Percentiles rank a stretch among this genome's conserved stretches.
These are phyloP conservation scores for Cotesia typhae DNA, from an alignment of 1,140 invertebrate genomes.

Conservation along the genomic window DNA sequence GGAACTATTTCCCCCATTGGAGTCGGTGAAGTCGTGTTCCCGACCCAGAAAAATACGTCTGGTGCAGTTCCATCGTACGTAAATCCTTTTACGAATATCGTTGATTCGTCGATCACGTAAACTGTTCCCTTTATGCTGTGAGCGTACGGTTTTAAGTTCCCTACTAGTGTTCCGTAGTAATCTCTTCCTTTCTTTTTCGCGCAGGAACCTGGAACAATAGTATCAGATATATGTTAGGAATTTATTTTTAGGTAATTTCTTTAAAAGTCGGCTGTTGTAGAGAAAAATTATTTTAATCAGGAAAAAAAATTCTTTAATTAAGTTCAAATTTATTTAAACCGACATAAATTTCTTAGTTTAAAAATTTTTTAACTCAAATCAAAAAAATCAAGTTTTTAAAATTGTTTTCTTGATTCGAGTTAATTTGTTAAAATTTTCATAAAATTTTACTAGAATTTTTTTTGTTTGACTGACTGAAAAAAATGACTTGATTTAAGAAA, in stretches of 20 bases:
- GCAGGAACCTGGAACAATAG: constrained; percentile 54
- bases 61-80: constrained; percentile 86
- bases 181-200: constrained; percentile 65
- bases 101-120: constrained; percentile 88
- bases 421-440: too few relatives aligned
- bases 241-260: not conserved
- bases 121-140: constrained; percentile 81
- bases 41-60: constrained; percentile 89
- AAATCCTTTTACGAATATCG: constrained; percentile 86
- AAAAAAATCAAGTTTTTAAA: too few relatives aligned
- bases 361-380: too few relatives aligned
- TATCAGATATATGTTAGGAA: not conserved
- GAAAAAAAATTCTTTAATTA: too few relatives aligned
- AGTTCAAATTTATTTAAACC: too few relatives aligned
- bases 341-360: too few relatives aligned
- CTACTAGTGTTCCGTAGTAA: constrained; percentile 81
- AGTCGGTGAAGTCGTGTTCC: constrained; percentile 77
- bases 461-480: too few relatives aligned
- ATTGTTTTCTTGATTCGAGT: too few relatives aligned
- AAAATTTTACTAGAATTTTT: too few relatives aligned
- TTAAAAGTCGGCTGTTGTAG: too few relatives aligned
- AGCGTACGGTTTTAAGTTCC: constrained; percentile 73
- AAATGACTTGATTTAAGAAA: too few relatives aligned
- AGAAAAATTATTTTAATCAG: too few relatives aligned
- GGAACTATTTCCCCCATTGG: constrained; percentile 84